phyloP scores from a whole-genome alignment of 2,113 vertebrate genomes.

The Myotis davidii region DNA sequence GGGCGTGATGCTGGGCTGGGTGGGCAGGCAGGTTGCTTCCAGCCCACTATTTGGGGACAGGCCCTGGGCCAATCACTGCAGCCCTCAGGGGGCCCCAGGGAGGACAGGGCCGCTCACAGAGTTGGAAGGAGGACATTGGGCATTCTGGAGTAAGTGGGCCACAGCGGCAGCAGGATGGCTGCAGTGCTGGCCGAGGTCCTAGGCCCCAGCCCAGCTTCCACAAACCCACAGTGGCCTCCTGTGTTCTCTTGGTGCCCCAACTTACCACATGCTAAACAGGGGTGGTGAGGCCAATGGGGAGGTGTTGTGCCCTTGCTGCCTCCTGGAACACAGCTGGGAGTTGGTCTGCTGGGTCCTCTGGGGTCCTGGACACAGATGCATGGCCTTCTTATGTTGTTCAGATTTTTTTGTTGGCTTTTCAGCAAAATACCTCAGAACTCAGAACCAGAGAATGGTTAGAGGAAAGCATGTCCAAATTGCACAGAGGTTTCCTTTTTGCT shows the following conservation, averaged over 20 bases:
- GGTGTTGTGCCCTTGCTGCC: not conserved
- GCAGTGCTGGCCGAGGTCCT: not conserved
- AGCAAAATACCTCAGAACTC: not conserved
- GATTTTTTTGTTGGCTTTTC: not conserved
- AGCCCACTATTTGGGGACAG: not conserved
- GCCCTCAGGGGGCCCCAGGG: not conserved
- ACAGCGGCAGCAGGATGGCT: not conserved
- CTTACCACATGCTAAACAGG: not conserved
- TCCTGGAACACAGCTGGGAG: not conserved
- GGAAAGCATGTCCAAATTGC: not conserved
- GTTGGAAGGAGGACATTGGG: not conserved
- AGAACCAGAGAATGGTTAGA: not conserved
- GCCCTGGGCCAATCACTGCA: not conserved
- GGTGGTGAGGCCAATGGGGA: accelerated
- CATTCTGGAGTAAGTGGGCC: not conserved
- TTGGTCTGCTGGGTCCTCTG: not conserved
- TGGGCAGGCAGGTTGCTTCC: not conserved
- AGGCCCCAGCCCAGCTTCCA: not conserved
- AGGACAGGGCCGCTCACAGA: not conserved
- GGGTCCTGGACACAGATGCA: not conserved
- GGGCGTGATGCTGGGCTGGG: not conserved
- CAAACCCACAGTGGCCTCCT: accelerated
- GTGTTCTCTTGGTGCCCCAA: not conserved
- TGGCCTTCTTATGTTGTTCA: not conserved
- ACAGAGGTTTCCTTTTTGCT: not conserved